Percentiles rank a stretch among this genome's conserved stretches.
phyloP scores from a whole-genome alignment of 2,888 invertebrate species.

The Eretmocerus hayati region DNA sequence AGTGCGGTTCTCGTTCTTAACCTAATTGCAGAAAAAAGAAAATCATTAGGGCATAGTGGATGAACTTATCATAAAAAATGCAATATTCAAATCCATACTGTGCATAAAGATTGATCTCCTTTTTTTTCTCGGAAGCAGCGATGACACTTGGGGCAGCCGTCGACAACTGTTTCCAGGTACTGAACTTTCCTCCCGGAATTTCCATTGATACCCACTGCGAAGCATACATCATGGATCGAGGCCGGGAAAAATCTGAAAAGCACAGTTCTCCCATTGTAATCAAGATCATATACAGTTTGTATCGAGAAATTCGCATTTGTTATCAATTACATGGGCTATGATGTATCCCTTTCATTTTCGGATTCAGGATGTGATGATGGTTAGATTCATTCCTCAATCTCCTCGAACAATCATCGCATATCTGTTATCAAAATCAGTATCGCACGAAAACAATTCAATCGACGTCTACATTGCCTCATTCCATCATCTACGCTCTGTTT shows the following conservation, averaged over 20 bases:
- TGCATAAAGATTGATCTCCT: constrained; percentile 3
- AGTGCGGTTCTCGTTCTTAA: not conserved
- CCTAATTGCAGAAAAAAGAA: not conserved
- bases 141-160: constrained; percentile 50
- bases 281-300: not conserved
- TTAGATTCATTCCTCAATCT: too few relatives aligned
- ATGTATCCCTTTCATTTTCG: too few relatives aligned
- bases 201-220: constrained; percentile 55
- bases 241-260: constrained; percentile 34
- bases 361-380: too few relatives aligned
- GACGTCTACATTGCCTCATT: too few relatives aligned
- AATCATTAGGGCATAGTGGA: not conserved
- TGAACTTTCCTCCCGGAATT: constrained; percentile 51
- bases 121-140: constrained; percentile 49
- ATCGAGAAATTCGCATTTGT: not conserved
- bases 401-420: too few relatives aligned
- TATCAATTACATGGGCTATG: too few relatives aligned
- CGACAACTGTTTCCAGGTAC: constrained; percentile 48
- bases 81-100: constrained; percentile 6
- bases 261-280: not conserved
- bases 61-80: not conserved
- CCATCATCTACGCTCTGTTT: too few relatives aligned
- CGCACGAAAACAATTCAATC: too few relatives aligned
- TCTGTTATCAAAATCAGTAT: too few relatives aligned
- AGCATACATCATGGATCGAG: constrained; percentile 51